Conservation (phyloP, 2,797 vertebrate species). For the Pogonophryne albipinna region DNA sequence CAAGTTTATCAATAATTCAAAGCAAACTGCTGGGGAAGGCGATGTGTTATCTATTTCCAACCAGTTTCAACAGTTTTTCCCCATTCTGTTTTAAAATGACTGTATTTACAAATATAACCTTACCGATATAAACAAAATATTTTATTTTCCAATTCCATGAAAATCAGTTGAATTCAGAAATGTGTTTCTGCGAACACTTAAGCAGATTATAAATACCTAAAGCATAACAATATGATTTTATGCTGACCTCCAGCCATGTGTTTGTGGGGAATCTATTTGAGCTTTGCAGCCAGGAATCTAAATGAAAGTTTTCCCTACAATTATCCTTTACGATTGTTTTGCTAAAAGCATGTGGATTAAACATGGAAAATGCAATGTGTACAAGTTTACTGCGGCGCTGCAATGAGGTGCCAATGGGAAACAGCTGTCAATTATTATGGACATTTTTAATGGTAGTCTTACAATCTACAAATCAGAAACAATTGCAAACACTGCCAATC, state of each 20-base stretch:
- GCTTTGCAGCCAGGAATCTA: constrained; percentile 5
- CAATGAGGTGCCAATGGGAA: constrained; percentile 15
- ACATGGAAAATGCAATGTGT: constrained; percentile 6
- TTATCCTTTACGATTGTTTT: constrained; percentile 6
- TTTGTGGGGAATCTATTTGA: constrained; percentile 9
- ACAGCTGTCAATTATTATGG: constrained; percentile 19
- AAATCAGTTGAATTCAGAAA: constrained; percentile 6
- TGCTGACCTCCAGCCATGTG: constrained; percentile 3
- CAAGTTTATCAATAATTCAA: constrained; percentile 46
- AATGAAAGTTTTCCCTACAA: constrained; percentile 1
- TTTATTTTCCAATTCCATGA: neutral
- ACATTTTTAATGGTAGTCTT: constrained; percentile 6
- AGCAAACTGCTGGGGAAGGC: constrained; percentile 17
- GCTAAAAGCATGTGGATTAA: constrained; percentile 5
- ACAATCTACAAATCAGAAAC: constrained; percentile 23
- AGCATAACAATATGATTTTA: constrained; percentile 1
- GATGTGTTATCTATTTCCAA: constrained; percentile 25
- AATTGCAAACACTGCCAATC: neutral
- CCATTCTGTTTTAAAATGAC: constrained; percentile 6
- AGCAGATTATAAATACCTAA: constrained; percentile 9
- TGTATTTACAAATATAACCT: constrained; percentile 5
- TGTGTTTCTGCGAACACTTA: neutral
- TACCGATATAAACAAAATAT: constrained; percentile 4
- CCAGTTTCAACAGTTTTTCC: constrained; percentile 5
- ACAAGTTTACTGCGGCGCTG: neutral